A percentile compares a stretch with the other conserved stretches of the same genome.
These are phyloP conservation scores for Luidia sarsii DNA, from an alignment of 53 echinoderm and acorn worm species.

Conservation along the genomic window DNA sequence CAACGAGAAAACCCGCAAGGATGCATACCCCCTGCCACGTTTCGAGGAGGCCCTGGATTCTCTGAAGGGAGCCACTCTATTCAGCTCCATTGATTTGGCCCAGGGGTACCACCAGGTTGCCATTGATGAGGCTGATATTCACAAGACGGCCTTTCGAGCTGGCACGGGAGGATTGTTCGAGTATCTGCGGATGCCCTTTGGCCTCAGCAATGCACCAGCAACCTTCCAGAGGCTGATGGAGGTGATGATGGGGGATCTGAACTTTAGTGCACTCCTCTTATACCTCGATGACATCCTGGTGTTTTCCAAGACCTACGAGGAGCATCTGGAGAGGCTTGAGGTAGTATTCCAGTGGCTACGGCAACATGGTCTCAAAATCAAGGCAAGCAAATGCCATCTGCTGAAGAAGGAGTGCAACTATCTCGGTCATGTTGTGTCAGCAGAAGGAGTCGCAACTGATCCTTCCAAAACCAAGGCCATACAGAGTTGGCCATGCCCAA, in stretches of 20 bases:
- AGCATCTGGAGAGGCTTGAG: background rate
- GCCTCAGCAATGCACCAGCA: conserved; percentile 37
- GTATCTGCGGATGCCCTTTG: conserved; percentile 36
- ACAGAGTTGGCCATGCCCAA: conserved; percentile 2
- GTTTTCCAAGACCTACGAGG: conserved; percentile 1
- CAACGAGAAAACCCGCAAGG: conserved; percentile 69
- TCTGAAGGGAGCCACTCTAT: conserved; percentile 62
- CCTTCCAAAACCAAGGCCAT: conserved; percentile 17
- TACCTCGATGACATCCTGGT: conserved; percentile 28
- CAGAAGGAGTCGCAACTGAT: conserved; percentile 6
- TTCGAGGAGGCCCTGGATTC: conserved; percentile 76
- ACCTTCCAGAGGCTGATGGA: conserved; percentile 33
- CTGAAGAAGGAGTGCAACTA: background rate
- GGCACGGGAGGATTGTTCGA: conserved; percentile 63
- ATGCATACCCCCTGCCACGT: conserved; percentile 73
- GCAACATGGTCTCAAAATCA: conserved; percentile 9
- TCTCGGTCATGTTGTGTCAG: conserved; percentile 24
- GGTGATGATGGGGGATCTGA: conserved; percentile 17
- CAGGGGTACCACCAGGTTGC: conserved; percentile 75
- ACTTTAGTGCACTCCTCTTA: conserved; percentile 20
- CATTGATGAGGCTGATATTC: conserved; percentile 60
- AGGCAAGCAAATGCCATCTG: conserved; percentile 11
- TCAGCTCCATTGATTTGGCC: conserved; percentile 74
- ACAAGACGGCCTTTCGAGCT: conserved; percentile 67
- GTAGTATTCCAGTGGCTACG: conserved; percentile 1